These are phyloP conservation scores for Myocastor coypus DNA, from an alignment of 2,113 vertebrate species.

Conservation along the genomic window DNA sequence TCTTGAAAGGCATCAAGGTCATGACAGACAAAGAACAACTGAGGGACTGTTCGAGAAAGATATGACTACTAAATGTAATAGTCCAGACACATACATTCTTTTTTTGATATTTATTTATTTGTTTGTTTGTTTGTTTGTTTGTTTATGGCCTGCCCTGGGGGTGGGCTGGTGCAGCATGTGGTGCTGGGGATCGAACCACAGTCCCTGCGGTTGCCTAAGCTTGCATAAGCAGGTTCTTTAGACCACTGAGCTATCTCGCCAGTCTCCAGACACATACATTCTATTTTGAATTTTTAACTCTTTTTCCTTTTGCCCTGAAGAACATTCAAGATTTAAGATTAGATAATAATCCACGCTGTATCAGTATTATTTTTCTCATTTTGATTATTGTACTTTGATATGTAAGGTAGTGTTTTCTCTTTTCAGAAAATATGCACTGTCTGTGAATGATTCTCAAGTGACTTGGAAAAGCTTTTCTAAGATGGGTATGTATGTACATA, in stretches of 20 bases:
- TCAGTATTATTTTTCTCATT: constrained; percentile 19
- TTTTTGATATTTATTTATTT: not conserved
- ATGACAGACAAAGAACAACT: constrained; percentile 7
- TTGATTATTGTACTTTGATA: not conserved
- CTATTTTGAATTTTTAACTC: not conserved
- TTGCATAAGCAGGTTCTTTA: no score
- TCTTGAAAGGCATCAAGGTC: not conserved
- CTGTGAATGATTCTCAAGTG: constrained; percentile 7
- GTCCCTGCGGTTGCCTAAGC: no score
- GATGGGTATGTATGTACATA: no score
- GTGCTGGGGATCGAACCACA: no score
- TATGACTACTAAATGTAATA: not conserved
- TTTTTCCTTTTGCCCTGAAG: constrained; percentile 23
- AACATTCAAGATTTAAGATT: not conserved
- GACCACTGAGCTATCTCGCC: no score
- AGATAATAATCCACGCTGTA: not conserved
- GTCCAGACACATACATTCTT: not conserved
- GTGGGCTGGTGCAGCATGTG: no score
- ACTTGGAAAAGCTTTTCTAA: not conserved
- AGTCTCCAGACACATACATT: not conserved
- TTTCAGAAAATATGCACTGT: no score
- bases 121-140: no score
- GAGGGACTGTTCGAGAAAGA: not conserved
- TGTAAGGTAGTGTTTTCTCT: not conserved
- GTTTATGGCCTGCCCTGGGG: no score